These are phyloP conservation scores for Hippolais icterina DNA, from an alignment of 2,113 vertebrate genomes.

Conservation along the genomic window DNA sequence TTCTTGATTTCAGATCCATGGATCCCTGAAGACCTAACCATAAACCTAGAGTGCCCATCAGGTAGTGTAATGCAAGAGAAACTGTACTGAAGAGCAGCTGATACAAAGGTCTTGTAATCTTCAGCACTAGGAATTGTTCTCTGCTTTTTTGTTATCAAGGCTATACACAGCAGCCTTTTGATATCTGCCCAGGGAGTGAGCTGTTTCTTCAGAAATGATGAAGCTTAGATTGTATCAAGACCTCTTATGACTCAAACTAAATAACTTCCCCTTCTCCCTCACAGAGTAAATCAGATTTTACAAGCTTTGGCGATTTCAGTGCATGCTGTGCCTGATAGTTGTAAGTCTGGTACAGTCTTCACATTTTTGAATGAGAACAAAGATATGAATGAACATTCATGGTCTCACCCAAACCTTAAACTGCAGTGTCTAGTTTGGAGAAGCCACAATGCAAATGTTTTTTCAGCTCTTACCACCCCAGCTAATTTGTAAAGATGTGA, in stretches of 20 bases:
- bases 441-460: neutral
- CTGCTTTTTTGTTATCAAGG: neutral
- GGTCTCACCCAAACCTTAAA: neutral
- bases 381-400: neutral
- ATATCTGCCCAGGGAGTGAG: neutral
- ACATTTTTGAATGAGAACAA: neutral
- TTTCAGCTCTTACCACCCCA: neutral
- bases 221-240: conserved; percentile 45
- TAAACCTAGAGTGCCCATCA: neutral
- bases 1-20: neutral
- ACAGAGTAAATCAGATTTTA: conserved; percentile 1
- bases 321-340: neutral
- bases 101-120: neutral
- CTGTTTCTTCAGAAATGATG: conserved; percentile 3
- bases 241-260: conserved; percentile 21
- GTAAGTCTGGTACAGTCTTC: neutral
- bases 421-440: neutral
- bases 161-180: neutral
- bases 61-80: neutral
- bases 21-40: neutral
- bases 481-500: neutral
- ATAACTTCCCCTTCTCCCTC: neutral
- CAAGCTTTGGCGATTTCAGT: neutral
- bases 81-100: neutral
- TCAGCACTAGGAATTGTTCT: neutral